Evolutionary conservation across 2,888 invertebrate species (phyloP).

Genomic region (Sminthurinus aureus): DNA sequence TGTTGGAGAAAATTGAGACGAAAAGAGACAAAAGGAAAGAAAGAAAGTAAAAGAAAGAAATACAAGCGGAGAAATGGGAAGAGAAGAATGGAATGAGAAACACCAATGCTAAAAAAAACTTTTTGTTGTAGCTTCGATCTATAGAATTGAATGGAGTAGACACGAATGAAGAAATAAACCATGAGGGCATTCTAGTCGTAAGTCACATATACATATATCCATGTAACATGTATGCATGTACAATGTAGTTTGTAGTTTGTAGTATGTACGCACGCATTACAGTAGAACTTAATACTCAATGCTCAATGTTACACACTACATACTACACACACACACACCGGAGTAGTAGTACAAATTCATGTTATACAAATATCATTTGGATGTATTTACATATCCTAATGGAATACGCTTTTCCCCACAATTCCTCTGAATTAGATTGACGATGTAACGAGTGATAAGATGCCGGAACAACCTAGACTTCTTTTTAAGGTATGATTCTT

Average conservation of each 20-base stretch:
- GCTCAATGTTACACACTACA: too few relatives aligned
- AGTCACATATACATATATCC: too few relatives aligned
- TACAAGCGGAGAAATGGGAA: neutral
- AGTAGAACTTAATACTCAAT: too few relatives aligned
- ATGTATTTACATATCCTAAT: too few relatives aligned
- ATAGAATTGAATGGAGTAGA: slow-evolving; percentile 34
- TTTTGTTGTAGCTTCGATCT: slow-evolving; percentile 24
- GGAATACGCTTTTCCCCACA: too few relatives aligned
- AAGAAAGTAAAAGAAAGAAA: neutral
- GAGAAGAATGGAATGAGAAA: neutral
- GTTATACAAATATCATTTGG: too few relatives aligned
- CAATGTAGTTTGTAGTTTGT: too few relatives aligned
- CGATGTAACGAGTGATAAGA: slow-evolving; percentile 34
- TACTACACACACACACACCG: too few relatives aligned
- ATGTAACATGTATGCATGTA: too few relatives aligned
- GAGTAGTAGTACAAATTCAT: too few relatives aligned
- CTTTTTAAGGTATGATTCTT: slow-evolving; percentile 42
- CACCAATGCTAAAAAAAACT: neutral
- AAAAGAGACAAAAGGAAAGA: neutral
- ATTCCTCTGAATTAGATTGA: slow-evolving; percentile 16
- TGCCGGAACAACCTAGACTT: slow-evolving; percentile 48
- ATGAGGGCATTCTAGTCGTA: slow-evolving; percentile 36
- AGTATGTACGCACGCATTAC: too few relatives aligned
- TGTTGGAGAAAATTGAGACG: neutral
- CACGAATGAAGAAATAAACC: slow-evolving; percentile 40